phyloP scores from a whole-genome alignment of 92 coral and sea anemone genomes.

The Parazoanthus darwini region DNA sequence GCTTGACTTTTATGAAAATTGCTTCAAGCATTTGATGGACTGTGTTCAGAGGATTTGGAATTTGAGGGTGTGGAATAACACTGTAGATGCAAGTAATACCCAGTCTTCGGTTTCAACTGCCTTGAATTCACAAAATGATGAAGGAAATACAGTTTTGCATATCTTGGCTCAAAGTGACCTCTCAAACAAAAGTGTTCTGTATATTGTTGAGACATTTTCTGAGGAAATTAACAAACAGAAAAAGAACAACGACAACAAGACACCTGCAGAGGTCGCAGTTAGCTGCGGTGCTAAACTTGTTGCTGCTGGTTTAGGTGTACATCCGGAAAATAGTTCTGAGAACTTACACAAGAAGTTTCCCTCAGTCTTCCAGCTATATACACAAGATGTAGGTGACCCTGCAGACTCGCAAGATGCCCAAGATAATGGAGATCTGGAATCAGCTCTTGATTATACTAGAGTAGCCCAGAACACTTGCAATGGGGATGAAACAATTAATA shows the following conservation, averaged over 20 bases:
- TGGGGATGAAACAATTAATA: not conserved
- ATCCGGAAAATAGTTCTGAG: not conserved
- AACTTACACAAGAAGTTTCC: conserved; percentile 33
- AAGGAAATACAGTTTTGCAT: conserved; percentile 38
- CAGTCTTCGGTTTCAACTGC: conserved; percentile 36
- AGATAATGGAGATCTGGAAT: not conserved
- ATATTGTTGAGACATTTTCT: conserved; percentile 8
- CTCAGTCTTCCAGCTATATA: conserved; percentile 29
- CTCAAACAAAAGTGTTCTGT: not conserved
- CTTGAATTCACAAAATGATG: conserved; percentile 33
- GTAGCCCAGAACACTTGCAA: not conserved
- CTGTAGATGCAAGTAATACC: not conserved
- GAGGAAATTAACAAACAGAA: conserved; percentile 24
- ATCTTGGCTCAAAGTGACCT: conserved; percentile 24
- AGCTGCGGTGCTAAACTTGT: conserved; percentile 23
- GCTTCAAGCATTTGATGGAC: conserved; percentile 23
- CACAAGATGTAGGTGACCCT: conserved; percentile 21
- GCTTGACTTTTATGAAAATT: conserved; percentile 38
- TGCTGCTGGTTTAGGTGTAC: conserved; percentile 11
- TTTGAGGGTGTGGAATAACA: conserved; percentile 1
- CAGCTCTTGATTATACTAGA: not conserved
- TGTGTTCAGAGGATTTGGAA: conserved; percentile 5
- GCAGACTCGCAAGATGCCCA: not conserved
- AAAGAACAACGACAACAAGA: conserved; percentile 2
- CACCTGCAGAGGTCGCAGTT: conserved; percentile 34